Base-by-base conservation (phyloP, 2,888 invertebrate species). In the Leptinotarsa rubiginosa region DNA sequence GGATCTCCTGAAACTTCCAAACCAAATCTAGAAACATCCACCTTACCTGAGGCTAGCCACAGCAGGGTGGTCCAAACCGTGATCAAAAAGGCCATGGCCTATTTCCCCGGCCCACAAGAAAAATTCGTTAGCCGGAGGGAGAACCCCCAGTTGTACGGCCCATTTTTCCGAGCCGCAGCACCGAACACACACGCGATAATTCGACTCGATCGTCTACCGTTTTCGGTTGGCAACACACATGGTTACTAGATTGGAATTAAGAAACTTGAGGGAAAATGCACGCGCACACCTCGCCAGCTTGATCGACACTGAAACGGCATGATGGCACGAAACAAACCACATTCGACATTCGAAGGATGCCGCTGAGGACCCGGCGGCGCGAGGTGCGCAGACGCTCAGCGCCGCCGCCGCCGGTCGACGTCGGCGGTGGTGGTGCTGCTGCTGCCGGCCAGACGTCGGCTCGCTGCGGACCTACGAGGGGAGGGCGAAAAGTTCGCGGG, bases 91-190 rank as follows among this genome's bases (percentile, higher is more conserved):
- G 79, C 85, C 85, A 86, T 86, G 84, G 84, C 85, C 85, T 84
- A 83, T 82, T 83, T 85, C 82, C 84, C 83, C 84, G 84, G 84
- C 85, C 85, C 84, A 85, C 84, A 85, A 86, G 84, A 84, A 85
- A 71, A 74, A 70, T 87, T 89, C 89, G 89, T 90, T 90, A 89
- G 84, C 87, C 89, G 89, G 89, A 90, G 90, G 90, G 90, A 89
- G 89, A 89, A 89, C 89, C 90, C 89, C 90, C 89, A 88, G 89
- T 88, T 81, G 82, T 84, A 82, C 85, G 83, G 85, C 85, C 86
- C 86, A 86, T 86, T 74, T 73, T 76, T 66, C 74, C 73, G 75
- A 70, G 74, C 75, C 75, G 76, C 69, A 68, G 49, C 70, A 69
- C 68, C 67, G 7, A 52, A 52, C 52, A 73, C 70, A 73, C 73